phyloP scores from a whole-genome alignment of 1,140 invertebrate species.

The Penaeus japonicus region DNA sequence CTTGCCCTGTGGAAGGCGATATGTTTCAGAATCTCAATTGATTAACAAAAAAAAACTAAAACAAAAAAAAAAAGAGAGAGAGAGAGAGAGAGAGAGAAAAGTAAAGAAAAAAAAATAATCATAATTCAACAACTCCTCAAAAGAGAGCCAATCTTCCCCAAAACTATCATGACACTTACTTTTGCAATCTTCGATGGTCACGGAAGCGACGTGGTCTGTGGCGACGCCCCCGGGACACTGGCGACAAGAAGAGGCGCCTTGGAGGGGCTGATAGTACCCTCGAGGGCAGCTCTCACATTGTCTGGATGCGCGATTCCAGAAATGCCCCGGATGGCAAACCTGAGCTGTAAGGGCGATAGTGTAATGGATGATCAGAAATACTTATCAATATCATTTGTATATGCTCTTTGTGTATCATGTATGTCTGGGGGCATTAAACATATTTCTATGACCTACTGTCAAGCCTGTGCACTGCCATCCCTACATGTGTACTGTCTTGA shows the following conservation, averaged over 20 bases:
- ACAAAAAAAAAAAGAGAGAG: not conserved
- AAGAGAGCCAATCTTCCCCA: no score
- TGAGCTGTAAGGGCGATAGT: not conserved
- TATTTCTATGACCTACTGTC: no score
- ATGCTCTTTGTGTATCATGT: no score
- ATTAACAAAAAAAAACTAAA: not conserved
- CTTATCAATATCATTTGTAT: not conserved
- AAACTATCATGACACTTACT: no score
- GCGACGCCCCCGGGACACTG: constrained; percentile 24
- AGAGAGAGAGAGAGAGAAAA: not conserved
- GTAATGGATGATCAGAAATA: not conserved
- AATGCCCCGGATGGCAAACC: constrained; percentile 2
- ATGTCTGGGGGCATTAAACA: no score
- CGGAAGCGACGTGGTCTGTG: constrained; percentile 10
- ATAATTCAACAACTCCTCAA: no score
- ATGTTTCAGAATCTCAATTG: not conserved
- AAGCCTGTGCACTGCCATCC: no score
- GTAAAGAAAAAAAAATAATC: not conserved
- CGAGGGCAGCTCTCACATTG: constrained; percentile 8
- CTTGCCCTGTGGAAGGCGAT: not conserved
- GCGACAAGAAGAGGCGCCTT: constrained; percentile 4
- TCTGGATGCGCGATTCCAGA: not conserved
- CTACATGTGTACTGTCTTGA: no score
- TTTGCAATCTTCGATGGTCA: constrained; percentile 18
- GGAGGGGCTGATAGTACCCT: constrained; percentile 13